These are phyloP conservation scores for Beris chalybata DNA, from an alignment of 2,888 invertebrate species.

Conservation along the genomic window DNA sequence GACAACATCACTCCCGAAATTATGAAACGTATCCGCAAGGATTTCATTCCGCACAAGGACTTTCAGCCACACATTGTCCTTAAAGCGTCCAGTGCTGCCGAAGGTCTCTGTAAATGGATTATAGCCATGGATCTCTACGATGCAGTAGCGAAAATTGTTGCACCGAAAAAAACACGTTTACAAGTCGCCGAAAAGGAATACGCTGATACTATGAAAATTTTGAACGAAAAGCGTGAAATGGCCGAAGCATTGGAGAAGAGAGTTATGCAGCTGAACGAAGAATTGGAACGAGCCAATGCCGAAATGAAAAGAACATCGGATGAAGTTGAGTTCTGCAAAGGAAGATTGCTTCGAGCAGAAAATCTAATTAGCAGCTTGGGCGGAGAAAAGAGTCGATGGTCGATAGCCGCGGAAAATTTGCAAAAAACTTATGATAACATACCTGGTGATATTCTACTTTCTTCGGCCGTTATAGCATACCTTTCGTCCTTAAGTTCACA, in stretches of 20 bases:
- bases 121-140: slow-evolving; percentile 93
- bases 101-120: slow-evolving; percentile 90
- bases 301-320: slow-evolving; percentile 77
- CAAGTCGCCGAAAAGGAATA: slow-evolving; percentile 80
- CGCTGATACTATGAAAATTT: slow-evolving; percentile 78
- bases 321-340: slow-evolving; percentile 79
- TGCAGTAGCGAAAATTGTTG: slow-evolving; percentile 78
- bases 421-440: slow-evolving; percentile 77
- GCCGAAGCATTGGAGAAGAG: slow-evolving; percentile 76
- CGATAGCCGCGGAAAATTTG: slow-evolving; percentile 71
- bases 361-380: slow-evolving; percentile 86
- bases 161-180: slow-evolving; percentile 86
- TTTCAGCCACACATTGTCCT: slow-evolving; percentile 80
- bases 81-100: slow-evolving; percentile 87
- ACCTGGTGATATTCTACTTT: slow-evolving; percentile 86
- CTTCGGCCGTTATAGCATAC: slow-evolving; percentile 87
- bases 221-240: slow-evolving; percentile 80
- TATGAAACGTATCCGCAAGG: slow-evolving; percentile 78
- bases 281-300: slow-evolving; percentile 72
- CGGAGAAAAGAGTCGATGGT: slow-evolving; percentile 87
- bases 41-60: slow-evolving; percentile 74
- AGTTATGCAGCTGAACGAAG: slow-evolving; percentile 70
- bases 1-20: slow-evolving; percentile 70
- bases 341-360: slow-evolving; percentile 82
- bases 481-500: slow-evolving; percentile 80